Base-by-base conservation (phyloP, 2,113 vertebrate species). In the Gymnobelideus leadbeateri region DNA sequence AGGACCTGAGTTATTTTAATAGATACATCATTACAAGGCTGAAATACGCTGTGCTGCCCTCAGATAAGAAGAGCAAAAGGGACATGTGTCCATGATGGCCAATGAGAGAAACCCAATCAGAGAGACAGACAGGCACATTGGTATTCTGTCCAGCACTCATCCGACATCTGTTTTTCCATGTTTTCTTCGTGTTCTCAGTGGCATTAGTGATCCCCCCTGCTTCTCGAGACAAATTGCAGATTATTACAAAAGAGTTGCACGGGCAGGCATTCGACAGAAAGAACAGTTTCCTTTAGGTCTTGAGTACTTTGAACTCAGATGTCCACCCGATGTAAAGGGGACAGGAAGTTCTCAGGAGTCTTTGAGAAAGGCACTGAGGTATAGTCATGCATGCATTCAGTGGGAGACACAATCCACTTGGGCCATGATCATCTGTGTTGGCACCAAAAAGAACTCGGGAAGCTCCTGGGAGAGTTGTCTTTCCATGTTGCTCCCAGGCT, bases 1-100 rank as follows among this genome's bases (percentile, higher is more conserved):
- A n/a, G 89, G 96, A 92, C n/a, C 43, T 23, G 94, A 23, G 93
- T 94, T 96, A 95, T 96, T 97, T 96, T 94, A 98, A 96, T 95
- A 98, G 97, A 95, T 52, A 92, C 0, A 97, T 97, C 95, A 0
- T 94, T 90, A 90, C 16, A 93, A 98, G 94, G 31, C 97, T 96
- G 96, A 97, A 97, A 98, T 98, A 95, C 61, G 89, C 50, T 50
- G 77, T 94, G 93, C 84, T 93, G 26, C 6, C 95, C 84, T 92
- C 91, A 89, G 94, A 96, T 97, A 97, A 97, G 92, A 89, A 95
- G 31, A 52, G 95, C 95, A 98, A 97, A 98, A 97, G 43, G 1
- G 94, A 2, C 94, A 95, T 95, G 53, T 51, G 90, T 50, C 68
- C 26, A 91, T 2, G 96, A 94, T 89, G 52, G 31, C 90, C 93